phyloP scores from a whole-genome alignment of 1,140 invertebrate genomes.

The Batillaria attramentaria region DNA sequence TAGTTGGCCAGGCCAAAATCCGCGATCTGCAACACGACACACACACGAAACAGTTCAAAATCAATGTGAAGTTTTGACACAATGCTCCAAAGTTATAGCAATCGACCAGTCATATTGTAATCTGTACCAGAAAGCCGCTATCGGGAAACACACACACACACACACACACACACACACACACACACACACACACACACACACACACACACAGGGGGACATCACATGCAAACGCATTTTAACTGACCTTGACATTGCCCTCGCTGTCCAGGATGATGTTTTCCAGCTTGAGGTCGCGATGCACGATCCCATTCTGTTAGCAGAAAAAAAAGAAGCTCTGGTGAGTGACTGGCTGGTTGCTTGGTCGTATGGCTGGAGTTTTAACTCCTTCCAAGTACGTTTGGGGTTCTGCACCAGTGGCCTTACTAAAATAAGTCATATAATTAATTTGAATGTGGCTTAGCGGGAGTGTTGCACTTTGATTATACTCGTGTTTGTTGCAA shows the following conservation, averaged over 20 bases:
- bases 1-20: conserved; percentile 99
- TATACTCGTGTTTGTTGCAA: too few relatives aligned
- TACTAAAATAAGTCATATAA: too few relatives aligned
- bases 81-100: not conserved
- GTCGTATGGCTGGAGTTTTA: too few relatives aligned
- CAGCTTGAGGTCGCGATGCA: conserved; percentile 96
- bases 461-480: too few relatives aligned
- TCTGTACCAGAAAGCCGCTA: too few relatives aligned
- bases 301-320: conserved; percentile 78
- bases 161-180: not conserved
- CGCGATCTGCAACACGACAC: conserved; percentile 86
- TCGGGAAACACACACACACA: not conserved
- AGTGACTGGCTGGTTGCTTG: too few relatives aligned
- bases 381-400: too few relatives aligned
- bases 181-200: conserved; percentile 3
- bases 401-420: too few relatives aligned
- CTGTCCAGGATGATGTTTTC: conserved; percentile 99
- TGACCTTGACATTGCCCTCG: conserved; percentile 94
- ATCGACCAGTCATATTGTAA: not conserved
- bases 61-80: not conserved
- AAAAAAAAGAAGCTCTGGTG: not conserved
- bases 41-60: not conserved
- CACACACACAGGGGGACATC: too few relatives aligned
- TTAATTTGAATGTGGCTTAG: too few relatives aligned
- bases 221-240: too few relatives aligned